Base-by-base conservation (phyloP, 2,888 invertebrate species). In the Allolobophora icterica region DNA sequence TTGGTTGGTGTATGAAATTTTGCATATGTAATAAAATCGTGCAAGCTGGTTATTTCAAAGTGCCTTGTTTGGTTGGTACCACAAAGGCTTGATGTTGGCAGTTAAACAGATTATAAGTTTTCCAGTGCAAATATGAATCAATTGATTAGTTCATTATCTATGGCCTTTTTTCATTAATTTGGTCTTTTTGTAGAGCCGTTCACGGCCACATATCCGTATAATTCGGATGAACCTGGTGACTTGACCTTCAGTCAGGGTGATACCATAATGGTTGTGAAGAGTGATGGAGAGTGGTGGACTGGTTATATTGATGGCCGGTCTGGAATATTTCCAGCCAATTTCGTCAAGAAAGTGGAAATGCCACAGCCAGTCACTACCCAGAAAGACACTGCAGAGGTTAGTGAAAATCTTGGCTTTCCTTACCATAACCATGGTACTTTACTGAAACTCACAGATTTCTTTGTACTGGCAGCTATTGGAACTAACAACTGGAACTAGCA, bases 281-380 rank as follows among this genome's bases (percentile, higher is more conserved):
- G 97, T 92, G 98, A 99, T 92, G 99, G 98, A 0, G 99, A 99
- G 95, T 99, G 99, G 99, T 99, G 99, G 99, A 98, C 99, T 13
- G 99, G 99, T 42, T 96, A 97, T 93, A 96, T 98, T 93, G 96
- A 97, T 93, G 87, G 71, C 93, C 96, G 97, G 92, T 96, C 96
- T 24, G 99, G 99, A 91, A 98, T 99, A 93, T 99, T 99, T 96
- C 99, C 99, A 0, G 98, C 98, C 4, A 99, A 99, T 96, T 99
- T 99, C 96, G 99, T 96, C 24, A 95, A 95, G 42, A 90, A 90
- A 40, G 13, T 90, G 90, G 90, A 90, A 30, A 35, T 38, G 24
- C 35, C 35, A 8, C 38, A 35, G 24, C 35, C 87, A 87, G 38
- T 24, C 38, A 35, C 34, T 30, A 34, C 87, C 5, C 87, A 35